phyloP scores from a whole-genome alignment of 2,888 invertebrate species.

The Augochlorella aurata region DNA sequence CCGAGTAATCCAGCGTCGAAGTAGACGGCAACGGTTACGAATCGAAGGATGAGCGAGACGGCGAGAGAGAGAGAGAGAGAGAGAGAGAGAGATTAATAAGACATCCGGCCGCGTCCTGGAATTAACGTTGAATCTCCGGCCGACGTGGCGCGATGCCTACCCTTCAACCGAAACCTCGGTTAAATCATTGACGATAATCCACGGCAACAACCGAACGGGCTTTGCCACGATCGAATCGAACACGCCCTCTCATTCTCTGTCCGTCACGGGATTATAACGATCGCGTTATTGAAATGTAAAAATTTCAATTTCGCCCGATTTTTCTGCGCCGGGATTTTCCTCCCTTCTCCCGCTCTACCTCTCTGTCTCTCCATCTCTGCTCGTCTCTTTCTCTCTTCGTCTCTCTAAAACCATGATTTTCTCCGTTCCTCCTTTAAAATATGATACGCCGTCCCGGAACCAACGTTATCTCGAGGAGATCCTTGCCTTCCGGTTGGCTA shows the following conservation, averaged over 20 bases:
- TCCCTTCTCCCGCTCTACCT: neutral
- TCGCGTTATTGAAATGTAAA: constrained; percentile 26
- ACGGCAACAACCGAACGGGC: neutral
- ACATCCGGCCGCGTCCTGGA: constrained; percentile 19
- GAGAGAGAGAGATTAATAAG: constrained; percentile 51
- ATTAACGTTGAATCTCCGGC: constrained; percentile 34
- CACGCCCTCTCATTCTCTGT: neutral
- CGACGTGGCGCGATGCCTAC: neutral
- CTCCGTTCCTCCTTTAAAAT: neutral
- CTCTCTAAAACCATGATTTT: neutral
- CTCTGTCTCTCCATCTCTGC: neutral
- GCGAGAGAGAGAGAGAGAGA: neutral
- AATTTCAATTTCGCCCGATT: constrained; percentile 32
- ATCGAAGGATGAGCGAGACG: constrained; percentile 27
- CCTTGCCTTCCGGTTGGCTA: neutral
- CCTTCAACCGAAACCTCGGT: neutral
- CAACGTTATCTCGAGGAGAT: constrained; percentile 8
- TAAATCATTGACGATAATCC: constrained; percentile 46
- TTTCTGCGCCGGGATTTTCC: neutral
- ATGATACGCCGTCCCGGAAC: neutral
- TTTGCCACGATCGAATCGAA: neutral
- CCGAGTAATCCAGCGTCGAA: constrained; percentile 35
- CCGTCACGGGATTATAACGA: constrained; percentile 7
- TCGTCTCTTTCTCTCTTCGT: too few relatives aligned
- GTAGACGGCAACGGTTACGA: constrained; percentile 16